phyloP scores from a whole-genome alignment of 2,888 invertebrate species.

The Microplitis manilae region DNA sequence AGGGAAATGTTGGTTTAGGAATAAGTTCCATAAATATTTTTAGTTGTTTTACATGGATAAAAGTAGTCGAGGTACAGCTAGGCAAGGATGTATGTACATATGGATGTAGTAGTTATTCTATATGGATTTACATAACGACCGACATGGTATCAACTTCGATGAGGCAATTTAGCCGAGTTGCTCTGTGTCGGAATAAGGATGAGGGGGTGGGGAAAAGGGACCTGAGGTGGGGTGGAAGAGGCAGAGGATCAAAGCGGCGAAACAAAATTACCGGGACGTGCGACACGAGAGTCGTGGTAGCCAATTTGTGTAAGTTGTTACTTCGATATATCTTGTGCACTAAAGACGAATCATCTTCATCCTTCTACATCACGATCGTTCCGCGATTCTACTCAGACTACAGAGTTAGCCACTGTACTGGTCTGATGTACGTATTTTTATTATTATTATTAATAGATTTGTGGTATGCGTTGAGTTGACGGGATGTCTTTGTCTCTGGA shows the following conservation, averaged over 20 bases:
- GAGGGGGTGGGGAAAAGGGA: background rate
- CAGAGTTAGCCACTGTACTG: conserved; percentile 7
- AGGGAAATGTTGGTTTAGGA: background rate
- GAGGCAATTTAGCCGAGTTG: conserved; percentile 30
- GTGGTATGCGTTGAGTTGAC: too few species aligned
- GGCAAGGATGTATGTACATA: background rate
- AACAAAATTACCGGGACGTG: conserved; percentile 41
- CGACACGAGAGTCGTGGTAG: conserved; percentile 44
- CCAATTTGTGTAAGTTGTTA: conserved; percentile 47
- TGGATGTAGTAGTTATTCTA: conserved; percentile 6
- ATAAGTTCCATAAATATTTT: conserved; percentile 1
- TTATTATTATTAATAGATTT: too few species aligned
- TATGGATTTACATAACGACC: conserved; percentile 35
- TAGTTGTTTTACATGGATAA: background rate
- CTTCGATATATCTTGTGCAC: background rate
- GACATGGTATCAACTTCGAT: conserved; percentile 33
- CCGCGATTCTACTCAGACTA: background rate
- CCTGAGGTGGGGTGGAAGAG: background rate
- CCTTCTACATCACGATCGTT: conserved; percentile 31
- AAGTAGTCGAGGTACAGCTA: background rate
- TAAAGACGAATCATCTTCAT: conserved; percentile 34
- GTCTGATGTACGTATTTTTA: too few species aligned
- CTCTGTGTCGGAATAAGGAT: background rate
- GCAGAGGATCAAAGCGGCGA: conserved; percentile 40
- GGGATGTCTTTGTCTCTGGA: too few species aligned